Percentiles rank a stretch among this genome's conserved stretches.
Evolutionary conservation across 2,888 invertebrate genomes (phyloP).

Genomic region (Lysandra bellargus): DNA sequence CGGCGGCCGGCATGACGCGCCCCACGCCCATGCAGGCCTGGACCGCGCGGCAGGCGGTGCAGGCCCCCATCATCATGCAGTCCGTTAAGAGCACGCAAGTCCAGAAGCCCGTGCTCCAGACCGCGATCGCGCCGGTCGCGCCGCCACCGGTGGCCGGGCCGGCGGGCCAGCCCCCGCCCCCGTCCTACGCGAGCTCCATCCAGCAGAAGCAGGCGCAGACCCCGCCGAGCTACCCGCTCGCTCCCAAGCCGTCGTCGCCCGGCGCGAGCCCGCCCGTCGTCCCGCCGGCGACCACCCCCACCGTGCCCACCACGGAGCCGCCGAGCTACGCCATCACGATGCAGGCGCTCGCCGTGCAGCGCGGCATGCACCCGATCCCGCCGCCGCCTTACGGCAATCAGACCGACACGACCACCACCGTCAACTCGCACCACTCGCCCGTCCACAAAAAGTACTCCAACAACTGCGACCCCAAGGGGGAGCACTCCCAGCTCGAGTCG

Average conservation of each 20-base stretch:
- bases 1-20: constrained; percentile 84
- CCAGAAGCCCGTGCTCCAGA: constrained; percentile 96
- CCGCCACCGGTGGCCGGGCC: constrained; percentile 81
- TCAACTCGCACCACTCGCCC: constrained; percentile 79
- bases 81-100: constrained; percentile 97
- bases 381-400: constrained; percentile 84
- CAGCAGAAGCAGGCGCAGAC: constrained; percentile 85
- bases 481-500: constrained; percentile 79
- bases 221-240: constrained; percentile 74
- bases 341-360: constrained; percentile 87
- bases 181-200: constrained; percentile 90
- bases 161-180: constrained; percentile 84
- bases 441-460: constrained; percentile 86
- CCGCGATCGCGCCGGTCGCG: constrained; percentile 94
- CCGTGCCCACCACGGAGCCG: constrained; percentile 91
- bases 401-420: constrained; percentile 62
- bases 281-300: constrained; percentile 64
- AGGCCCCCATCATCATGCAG: constrained; percentile 97
- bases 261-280: constrained; percentile 70
- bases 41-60: constrained; percentile 93
- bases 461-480: constrained; percentile 71
- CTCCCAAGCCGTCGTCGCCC: constrained; percentile 78
- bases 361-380: constrained; percentile 84
- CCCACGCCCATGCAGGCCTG: constrained; percentile 92
- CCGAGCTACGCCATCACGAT: constrained; percentile 96